Evolutionary conservation across 2,797 vertebrate species (phyloP), one percentile per base, ranked within the genome.

Genomic region (Channa striata): DNA sequence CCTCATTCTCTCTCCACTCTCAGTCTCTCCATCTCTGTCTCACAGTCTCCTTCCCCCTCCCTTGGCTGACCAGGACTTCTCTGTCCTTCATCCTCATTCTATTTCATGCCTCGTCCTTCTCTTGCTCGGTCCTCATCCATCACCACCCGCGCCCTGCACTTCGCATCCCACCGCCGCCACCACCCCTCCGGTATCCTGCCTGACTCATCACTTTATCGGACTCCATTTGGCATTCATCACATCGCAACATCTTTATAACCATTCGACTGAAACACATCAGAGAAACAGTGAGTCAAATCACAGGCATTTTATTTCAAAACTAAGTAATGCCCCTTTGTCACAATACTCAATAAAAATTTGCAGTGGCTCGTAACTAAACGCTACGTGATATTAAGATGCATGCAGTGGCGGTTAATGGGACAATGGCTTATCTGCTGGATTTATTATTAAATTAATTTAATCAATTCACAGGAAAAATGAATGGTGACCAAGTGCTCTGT

Each of bases 21-120:
- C 81, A 85, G 80, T 89, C 87, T 89, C 82, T 89, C 78, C 86
- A 89, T 88, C 87, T 89, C 78, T 91, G 91, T 91, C 90, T 87
- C 84, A 51, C 76, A 53, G 58, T 70, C 84, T 70, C 85, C 70
- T 64, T 59, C 82, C 83, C 62, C 73, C 74, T 72, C 76, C 66
- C 69, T 23, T 14, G 37, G 39, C 79, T 52, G 6, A 47, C 89
- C 74, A 72, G 83, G 80, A 86, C 85, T 89, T 74, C 88, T 86
- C 82, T 88, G 88, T 91, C 92, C 90, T 91, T 93, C 88, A 90
- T 90, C 90, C 92, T 92, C 92, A 89, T 91, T 92, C 92, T 91
- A 89, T 92, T 92, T 91, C 90, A 91, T 92, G 89, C 91, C 89
- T 90, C 85, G 89, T 92, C 92, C 89, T 91, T 90, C 90, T 88